A percentile compares a stretch with the other conserved stretches of the same genome.
Conservation (phyloP, 2,888 invertebrate genomes). For the Physocephala rufipes region DNA sequence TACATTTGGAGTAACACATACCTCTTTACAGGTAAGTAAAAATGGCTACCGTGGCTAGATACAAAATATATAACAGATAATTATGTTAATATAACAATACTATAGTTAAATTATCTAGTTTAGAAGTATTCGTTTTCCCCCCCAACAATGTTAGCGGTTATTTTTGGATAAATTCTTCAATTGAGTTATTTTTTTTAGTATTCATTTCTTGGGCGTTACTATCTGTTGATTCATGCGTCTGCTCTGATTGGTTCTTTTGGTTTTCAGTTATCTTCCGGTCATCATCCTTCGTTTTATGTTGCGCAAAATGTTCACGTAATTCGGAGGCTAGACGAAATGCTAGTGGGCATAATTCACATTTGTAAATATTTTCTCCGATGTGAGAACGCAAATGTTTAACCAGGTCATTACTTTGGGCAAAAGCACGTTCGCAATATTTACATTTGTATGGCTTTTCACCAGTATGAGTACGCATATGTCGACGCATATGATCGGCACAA, state of each 20-base stretch:
- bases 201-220: neutral
- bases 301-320: slow-evolving; percentile 45
- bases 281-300: slow-evolving; percentile 47
- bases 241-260: slow-evolving; percentile 2
- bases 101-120: neutral
- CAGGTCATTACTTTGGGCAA: slow-evolving; percentile 51
- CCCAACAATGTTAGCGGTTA: neutral
- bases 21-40: too few species aligned
- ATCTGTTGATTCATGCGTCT: neutral
- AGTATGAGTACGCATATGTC: slow-evolving; percentile 70
- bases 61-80: neutral
- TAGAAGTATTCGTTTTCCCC: too few species aligned
- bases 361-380: slow-evolving; percentile 69
- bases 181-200: neutral
- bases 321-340: slow-evolving; percentile 45
- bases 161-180: neutral
- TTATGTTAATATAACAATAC: neutral
- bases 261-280: slow-evolving; percentile 41
- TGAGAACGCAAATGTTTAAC: slow-evolving; percentile 67
- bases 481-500: slow-evolving; percentile 69
- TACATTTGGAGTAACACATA: too few species aligned
- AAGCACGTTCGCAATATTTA: slow-evolving; percentile 48
- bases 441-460: slow-evolving; percentile 60
- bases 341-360: slow-evolving; percentile 61
- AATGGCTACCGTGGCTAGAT: too few species aligned